phyloP scores from a whole-genome alignment of 2,888 invertebrate species.

The Arctia plantaginis region DNA sequence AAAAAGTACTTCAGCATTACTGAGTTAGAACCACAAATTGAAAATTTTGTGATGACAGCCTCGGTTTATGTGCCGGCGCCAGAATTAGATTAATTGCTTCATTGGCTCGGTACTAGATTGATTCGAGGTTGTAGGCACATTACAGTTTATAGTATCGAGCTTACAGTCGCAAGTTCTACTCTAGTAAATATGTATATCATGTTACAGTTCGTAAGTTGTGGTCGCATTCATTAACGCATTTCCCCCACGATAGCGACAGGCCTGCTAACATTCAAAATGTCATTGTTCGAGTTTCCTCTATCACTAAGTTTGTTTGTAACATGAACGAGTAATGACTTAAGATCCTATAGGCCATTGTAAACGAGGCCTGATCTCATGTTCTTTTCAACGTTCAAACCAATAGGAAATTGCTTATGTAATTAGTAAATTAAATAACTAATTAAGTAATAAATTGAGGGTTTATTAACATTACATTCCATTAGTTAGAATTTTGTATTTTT shows the following conservation, averaged over 20 bases:
- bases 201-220: constrained; percentile 35
- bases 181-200: constrained; percentile 32
- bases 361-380: constrained; percentile 36
- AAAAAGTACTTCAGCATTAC: background rate
- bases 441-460: constrained; percentile 28
- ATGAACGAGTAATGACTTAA: constrained; percentile 34
- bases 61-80: background rate
- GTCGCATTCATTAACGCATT: constrained; percentile 45
- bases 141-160: constrained; percentile 8
- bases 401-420: constrained; percentile 43
- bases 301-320: constrained; percentile 54
- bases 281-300: constrained; percentile 44
- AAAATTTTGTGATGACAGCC: background rate
- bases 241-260: constrained; percentile 24
- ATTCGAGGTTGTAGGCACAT: background rate
- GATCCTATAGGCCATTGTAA: constrained; percentile 22
- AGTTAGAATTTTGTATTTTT: constrained; percentile 28
- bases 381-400: constrained; percentile 23
- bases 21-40: background rate
- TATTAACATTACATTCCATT: constrained; percentile 37
- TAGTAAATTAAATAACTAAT: constrained; percentile 31
- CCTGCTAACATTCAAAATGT: constrained; percentile 39
- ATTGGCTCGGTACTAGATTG: constrained; percentile 14
- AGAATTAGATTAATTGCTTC: constrained; percentile 35
- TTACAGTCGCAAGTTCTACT: constrained; percentile 3